A percentile compares a stretch with the other conserved stretches of the same genome.
These are phyloP conservation scores for Synchiropus splendidus DNA, from an alignment of 2,113 vertebrate species.

Conservation along the genomic window DNA sequence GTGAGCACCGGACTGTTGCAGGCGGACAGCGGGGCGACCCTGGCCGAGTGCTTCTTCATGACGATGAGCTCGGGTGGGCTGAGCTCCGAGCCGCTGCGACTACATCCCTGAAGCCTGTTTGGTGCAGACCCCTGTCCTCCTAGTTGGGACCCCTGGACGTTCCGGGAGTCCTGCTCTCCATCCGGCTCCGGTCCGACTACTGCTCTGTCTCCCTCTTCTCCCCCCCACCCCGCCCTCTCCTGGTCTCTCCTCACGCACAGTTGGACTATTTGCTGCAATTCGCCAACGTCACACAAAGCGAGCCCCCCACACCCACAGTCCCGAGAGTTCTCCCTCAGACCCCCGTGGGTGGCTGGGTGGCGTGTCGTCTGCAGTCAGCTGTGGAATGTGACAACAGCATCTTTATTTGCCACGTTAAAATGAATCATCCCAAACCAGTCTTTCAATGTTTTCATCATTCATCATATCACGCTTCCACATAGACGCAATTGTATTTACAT, in stretches of 20 bases:
- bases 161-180: constrained; percentile 21
- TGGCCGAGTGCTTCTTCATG: constrained; percentile 95
- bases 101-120: constrained; percentile 77
- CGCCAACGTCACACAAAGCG: constrained; percentile 43
- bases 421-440: too few species aligned
- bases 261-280: constrained; percentile 58
- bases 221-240: constrained; percentile 35
- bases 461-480: too few species aligned
- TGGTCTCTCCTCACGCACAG: constrained; percentile 46
- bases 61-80: constrained; percentile 71
- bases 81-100: constrained; percentile 72
- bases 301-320: constrained; percentile 11
- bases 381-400: too few species aligned
- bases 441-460: too few species aligned
- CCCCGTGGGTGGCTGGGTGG: neutral
- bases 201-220: constrained; percentile 18
- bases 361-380: too few species aligned
- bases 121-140: constrained; percentile 52
- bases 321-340: constrained; percentile 7
- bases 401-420: too few species aligned
- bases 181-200: neutral
- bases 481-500: too few species aligned
- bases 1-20: constrained; percentile 95
- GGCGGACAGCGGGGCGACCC: constrained; percentile 91
- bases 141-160: constrained; percentile 35